phyloP scores from a whole-genome alignment of 2,113 vertebrate species.

The Xyrauchen texanus region DNA sequence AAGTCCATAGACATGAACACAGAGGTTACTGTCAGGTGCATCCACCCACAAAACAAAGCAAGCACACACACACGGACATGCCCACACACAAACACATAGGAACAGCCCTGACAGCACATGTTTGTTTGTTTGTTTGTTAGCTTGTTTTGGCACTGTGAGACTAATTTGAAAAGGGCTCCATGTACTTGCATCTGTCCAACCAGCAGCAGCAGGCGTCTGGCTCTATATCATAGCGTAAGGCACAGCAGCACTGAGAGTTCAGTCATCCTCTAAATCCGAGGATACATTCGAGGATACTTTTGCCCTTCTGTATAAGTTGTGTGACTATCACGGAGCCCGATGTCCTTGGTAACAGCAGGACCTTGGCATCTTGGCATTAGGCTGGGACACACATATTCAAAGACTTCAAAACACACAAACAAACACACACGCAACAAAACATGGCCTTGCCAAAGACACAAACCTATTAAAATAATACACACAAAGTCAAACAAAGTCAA shows the following conservation, averaged over 20 bases:
- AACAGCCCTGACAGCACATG: slow-evolving; percentile 32
- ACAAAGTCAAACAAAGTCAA: neutral
- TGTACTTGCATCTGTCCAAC: slow-evolving; percentile 40
- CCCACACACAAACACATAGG: too few species aligned
- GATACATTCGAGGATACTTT: slow-evolving; percentile 13
- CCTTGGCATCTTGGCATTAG: neutral
- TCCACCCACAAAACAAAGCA: slow-evolving; percentile 18
- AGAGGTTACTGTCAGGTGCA: slow-evolving; percentile 31
- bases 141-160: neutral
- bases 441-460: neutral
- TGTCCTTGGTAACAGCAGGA: slow-evolving; percentile 10
- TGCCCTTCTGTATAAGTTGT: slow-evolving; percentile 28
- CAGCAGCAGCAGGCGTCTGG: slow-evolving; percentile 30
- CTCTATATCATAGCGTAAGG: slow-evolving; percentile 15
- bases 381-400: neutral
- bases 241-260: slow-evolving; percentile 4
- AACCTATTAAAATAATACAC: too few species aligned
- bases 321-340: neutral
- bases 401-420: neutral
- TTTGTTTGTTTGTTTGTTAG: neutral
- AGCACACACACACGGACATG: too few species aligned
- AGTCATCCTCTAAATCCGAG: slow-evolving; percentile 39
- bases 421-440: neutral
- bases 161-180: slow-evolving; percentile 35
- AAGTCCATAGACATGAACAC: slow-evolving; percentile 11